Evolutionary conservation across 1,140 invertebrate genomes (phyloP).

Genomic region (Streblospio benedicti): DNA sequence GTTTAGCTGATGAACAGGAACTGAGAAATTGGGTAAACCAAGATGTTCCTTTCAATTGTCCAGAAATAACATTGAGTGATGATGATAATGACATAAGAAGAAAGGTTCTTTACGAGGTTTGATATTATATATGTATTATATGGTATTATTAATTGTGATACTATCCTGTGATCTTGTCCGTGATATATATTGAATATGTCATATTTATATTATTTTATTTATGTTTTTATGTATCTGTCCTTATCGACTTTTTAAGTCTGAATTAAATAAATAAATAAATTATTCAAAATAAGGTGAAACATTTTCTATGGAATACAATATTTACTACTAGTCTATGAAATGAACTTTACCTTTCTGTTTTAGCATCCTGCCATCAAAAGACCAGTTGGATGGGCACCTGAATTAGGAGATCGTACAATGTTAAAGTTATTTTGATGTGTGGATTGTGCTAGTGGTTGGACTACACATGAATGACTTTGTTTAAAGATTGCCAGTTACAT

Average conservation of each 20-base stretch:
- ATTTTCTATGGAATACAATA: too few species aligned
- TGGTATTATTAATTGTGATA: too few species aligned
- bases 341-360: background rate
- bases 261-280: too few species aligned
- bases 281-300: too few species aligned
- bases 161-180: background rate
- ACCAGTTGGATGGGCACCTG: background rate
- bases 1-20: background rate
- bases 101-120: background rate
- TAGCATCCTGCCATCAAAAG: constrained; percentile 5
- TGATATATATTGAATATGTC: background rate
- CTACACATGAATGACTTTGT: too few species aligned
- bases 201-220: too few species aligned
- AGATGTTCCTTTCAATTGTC: background rate
- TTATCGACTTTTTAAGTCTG: too few species aligned
- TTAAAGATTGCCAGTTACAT: too few species aligned
- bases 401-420: constrained; percentile 5
- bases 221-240: too few species aligned
- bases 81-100: background rate
- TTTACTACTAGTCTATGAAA: background rate
- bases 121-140: background rate
- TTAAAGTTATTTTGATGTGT: too few species aligned
- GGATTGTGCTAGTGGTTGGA: too few species aligned
- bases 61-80: background rate
- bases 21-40: background rate